These are phyloP conservation scores for Melanotaenia maccullochi DNA, from an alignment of 2,797 vertebrate genomes.

Conservation along the genomic window DNA sequence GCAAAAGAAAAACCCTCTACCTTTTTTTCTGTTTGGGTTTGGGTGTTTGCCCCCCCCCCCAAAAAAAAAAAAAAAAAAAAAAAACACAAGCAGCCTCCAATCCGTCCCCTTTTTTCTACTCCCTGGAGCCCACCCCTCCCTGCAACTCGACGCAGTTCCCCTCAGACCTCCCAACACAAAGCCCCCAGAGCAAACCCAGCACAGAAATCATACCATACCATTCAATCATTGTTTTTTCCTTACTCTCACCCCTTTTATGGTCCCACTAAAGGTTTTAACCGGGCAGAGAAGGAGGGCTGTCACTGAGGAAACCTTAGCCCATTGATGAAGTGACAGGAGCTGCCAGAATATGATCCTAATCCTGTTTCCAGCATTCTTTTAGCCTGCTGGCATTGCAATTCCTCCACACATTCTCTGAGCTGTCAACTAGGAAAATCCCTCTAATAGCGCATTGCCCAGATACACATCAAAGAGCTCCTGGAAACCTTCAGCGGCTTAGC, in stretches of 20 bases:
- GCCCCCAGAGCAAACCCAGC: slow-evolving; percentile 75
- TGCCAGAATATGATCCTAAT: slow-evolving; percentile 99
- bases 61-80: slow-evolving; percentile 56
- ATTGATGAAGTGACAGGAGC: slow-evolving; percentile 92
- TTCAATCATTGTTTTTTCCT: slow-evolving; percentile 83
- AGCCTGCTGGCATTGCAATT: slow-evolving; percentile 86
- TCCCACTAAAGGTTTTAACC: slow-evolving; percentile 85
- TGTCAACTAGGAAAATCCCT: slow-evolving; percentile 91
- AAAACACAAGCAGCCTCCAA: slow-evolving; percentile 21
- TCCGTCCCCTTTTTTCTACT: slow-evolving; percentile 45
- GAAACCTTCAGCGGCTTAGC: slow-evolving; percentile 90
- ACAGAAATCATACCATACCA: slow-evolving; percentile 85
- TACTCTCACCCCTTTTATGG: slow-evolving; percentile 76
- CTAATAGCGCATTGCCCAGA: slow-evolving; percentile 89
- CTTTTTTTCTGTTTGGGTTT: slow-evolving; percentile 69
- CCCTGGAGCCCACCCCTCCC: slow-evolving; percentile 67
- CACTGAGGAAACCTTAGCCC: slow-evolving; percentile 91
- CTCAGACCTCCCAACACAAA: slow-evolving; percentile 82
- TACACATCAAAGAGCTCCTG: slow-evolving; percentile 94
- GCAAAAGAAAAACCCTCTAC: slow-evolving; percentile 62
- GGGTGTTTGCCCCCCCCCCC: slow-evolving; percentile 56
- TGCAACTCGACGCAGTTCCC: slow-evolving; percentile 67
- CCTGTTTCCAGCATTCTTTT: slow-evolving; percentile 94
- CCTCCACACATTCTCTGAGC: slow-evolving; percentile 89
- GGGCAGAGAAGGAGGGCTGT: slow-evolving; percentile 87